Evolutionary conservation across 2,797 vertebrate species (phyloP), one percentile per base, ranked within the genome.

Genomic region (Rhabdomys pumilio): DNA sequence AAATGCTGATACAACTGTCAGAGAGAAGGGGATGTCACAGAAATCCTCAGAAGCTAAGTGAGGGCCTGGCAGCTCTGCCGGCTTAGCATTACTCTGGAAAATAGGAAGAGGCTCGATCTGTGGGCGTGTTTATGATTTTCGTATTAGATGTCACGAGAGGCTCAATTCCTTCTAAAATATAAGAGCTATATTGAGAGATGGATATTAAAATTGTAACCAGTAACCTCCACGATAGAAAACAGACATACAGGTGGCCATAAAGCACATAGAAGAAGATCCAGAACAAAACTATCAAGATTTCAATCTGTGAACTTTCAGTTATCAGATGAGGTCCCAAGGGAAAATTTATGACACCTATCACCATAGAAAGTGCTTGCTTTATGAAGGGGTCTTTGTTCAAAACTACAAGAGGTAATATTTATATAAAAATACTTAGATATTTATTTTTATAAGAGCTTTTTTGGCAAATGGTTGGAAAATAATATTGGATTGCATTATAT

Each of bases 51-150:
- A 77, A 94, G 77, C 47, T 72, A 76, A 94, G 41, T 55, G 79
- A 91, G 73, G 65, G 31, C 29, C 77, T 84, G 69, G 55, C 97
- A 89, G 47, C 63, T 31, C 77, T 79, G 26, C 11, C 0, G 0
- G 94, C 89, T 89, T 83, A 57, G 80, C 59, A 10, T n/a, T 77
- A 67, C 77, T 77, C 72, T 22, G 6, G 75, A 75, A 96, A 82
- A 92, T 38, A 53, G 93, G 92, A 63, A 80, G 20, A 50, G 0
- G 15, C 11, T 87, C 79, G 4, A 15, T 53, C 90, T 89, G 95
- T 19, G 88, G 67, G 57, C 59, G 15, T 34, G 81, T 65, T 96
- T 87, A 81, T 72, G 90, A 97, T 94, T 95, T 90, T 73, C 75
- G 84, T 75, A 96, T 65, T 89, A 93, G 67, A 22, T 86, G 95